Conservation (phyloP, 2,888 invertebrate genomes). For the Imbricaverruca yamaguchii region DNA sequence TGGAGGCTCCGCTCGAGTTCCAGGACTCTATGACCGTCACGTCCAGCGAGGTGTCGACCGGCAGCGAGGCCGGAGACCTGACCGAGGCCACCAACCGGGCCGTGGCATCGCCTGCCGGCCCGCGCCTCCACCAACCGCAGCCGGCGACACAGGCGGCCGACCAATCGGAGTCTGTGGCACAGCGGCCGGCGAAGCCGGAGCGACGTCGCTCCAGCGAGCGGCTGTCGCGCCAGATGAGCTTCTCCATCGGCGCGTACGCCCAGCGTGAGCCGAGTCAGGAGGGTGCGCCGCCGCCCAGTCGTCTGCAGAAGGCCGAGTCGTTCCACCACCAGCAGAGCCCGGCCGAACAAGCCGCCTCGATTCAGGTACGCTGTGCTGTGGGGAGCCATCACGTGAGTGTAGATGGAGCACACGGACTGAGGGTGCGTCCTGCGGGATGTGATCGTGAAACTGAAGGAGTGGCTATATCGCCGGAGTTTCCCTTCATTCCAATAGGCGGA, state of each 20-base stretch:
- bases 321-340: background rate
- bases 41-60: background rate
- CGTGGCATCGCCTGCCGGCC: background rate
- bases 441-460: too few species aligned
- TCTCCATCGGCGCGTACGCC: slow-evolving; percentile 5
- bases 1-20: slow-evolving; percentile 22
- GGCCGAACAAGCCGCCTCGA: background rate
- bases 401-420: too few species aligned
- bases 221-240: background rate
- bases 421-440: too few species aligned
- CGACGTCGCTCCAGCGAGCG: background rate
- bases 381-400: too few species aligned
- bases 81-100: slow-evolving; percentile 7
- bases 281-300: background rate
- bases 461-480: too few species aligned
- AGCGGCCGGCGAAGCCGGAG: slow-evolving; percentile 7
- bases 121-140: background rate
- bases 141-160: background rate
- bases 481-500: too few species aligned
- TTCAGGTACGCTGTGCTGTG: background rate
- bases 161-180: too few species aligned
- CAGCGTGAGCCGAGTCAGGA: background rate
- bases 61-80: slow-evolving; percentile 10
- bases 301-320: slow-evolving; percentile 3
- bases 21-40: slow-evolving; percentile 14